Conservation (phyloP, 2,888 invertebrate genomes). For the Labia minor region DNA sequence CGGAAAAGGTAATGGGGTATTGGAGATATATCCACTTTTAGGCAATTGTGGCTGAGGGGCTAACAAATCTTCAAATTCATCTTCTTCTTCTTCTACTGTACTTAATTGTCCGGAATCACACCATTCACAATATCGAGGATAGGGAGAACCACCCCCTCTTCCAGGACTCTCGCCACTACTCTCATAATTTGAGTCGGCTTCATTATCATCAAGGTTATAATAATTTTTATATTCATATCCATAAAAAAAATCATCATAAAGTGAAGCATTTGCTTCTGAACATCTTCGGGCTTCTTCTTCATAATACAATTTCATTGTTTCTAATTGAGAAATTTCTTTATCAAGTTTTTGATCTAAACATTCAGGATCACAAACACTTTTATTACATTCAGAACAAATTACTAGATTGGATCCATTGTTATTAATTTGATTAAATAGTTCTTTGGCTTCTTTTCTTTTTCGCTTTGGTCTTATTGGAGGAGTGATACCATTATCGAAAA, state of each 20-base stretch:
- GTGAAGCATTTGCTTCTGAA: not conserved
- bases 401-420: not conserved
- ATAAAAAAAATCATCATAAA: not conserved
- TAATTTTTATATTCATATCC: not conserved
- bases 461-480: conserved; percentile 24
- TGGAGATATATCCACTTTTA: not conserved
- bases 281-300: not conserved
- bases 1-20: not conserved
- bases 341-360: conserved; percentile 2
- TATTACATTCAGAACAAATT: not conserved
- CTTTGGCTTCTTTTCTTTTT: conserved; percentile 20
- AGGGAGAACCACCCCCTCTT: not conserved
- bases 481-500: conserved; percentile 23
- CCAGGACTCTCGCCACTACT: not conserved
- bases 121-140: not conserved
- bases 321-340: not conserved
- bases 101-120: conserved; percentile 3
- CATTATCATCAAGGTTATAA: not conserved
- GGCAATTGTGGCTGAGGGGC: not conserved
- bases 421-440: conserved; percentile 2
- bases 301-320: not conserved
- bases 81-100: not conserved
- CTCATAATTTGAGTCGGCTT: not conserved
- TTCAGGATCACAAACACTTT: not conserved
- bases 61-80: not conserved